phyloP scores from a whole-genome alignment of 2,113 vertebrate species.

The Steatornis caripensis region DNA sequence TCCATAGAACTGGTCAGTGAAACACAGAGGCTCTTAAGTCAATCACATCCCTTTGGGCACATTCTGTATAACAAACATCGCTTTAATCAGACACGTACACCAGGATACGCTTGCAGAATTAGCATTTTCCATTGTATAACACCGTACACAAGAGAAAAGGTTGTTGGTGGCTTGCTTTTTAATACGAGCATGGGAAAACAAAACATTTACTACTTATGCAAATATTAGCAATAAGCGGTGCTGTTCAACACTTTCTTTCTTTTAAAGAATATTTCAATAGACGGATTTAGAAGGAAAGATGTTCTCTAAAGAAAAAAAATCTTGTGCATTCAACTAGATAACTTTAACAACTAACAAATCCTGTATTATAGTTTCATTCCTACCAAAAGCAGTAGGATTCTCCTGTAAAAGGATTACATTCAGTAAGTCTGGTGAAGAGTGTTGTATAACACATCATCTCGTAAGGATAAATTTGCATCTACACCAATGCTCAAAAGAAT shows the following conservation, averaged over 20 bases:
- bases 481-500: not conserved
- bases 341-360: not conserved
- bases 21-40: not conserved
- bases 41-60: not conserved
- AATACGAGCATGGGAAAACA: not conserved
- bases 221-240: not conserved
- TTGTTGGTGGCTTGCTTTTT: not conserved
- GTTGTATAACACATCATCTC: not conserved
- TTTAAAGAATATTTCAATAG: not conserved
- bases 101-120: not conserved
- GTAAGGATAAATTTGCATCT: not conserved
- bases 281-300: not conserved
- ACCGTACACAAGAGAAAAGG: not conserved
- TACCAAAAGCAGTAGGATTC: not conserved
- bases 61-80: not conserved
- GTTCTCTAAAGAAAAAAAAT: not conserved
- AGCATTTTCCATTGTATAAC: not conserved
- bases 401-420: not conserved
- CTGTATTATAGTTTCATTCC: not conserved
- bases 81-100: not conserved
- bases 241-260: not conserved
- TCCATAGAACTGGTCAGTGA: not conserved
- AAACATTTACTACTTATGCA: not conserved
- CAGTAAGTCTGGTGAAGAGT: not conserved
- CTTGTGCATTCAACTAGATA: not conserved